Percentiles rank a stretch among this genome's conserved stretches.
Conservation (phyloP, 2,888 invertebrate genomes). For the Ceraclea dissimilis region DNA sequence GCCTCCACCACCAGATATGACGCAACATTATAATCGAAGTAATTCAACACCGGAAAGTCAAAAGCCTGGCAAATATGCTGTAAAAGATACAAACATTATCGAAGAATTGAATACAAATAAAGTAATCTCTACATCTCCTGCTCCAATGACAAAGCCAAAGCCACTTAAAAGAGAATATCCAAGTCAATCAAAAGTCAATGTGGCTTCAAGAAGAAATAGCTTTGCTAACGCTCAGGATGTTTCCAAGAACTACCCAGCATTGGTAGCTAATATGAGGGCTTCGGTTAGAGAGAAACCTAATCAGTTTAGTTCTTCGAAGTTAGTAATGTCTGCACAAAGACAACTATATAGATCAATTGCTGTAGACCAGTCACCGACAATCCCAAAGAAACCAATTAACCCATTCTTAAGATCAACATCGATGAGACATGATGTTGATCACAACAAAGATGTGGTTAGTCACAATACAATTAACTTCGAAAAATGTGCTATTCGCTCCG, state of each 20-base stretch:
- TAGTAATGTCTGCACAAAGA: constrained; percentile 19
- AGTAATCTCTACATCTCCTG: constrained; percentile 1
- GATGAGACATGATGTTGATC: constrained; percentile 23
- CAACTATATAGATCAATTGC: constrained; percentile 20
- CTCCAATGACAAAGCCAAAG: constrained; percentile 12
- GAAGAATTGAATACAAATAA: constrained; percentile 5
- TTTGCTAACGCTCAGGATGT: constrained; percentile 19
- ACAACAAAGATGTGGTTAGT: constrained; percentile 12
- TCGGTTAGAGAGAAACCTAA: constrained; percentile 22
- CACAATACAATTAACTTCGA: constrained; percentile 6
- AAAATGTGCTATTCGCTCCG: neutral
- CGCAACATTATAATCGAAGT: constrained; percentile 5
- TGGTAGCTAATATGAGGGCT: constrained; percentile 19
- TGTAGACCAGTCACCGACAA: constrained; percentile 17
- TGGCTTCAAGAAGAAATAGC: constrained; percentile 18
- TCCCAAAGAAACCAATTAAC: constrained; percentile 24
- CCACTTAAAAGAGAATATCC: constrained; percentile 18
- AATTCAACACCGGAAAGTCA: constrained; percentile 7
- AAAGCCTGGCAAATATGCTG: constrained; percentile 8
- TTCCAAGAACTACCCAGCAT: constrained; percentile 12
- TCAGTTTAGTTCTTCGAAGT: constrained; percentile 11
- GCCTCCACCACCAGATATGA: constrained; percentile 8
- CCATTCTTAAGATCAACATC: constrained; percentile 26
- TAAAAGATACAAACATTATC: neutral
- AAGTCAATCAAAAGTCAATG: constrained; percentile 12